Evolutionary conservation across 2,113 vertebrate genomes (phyloP), one percentile per base, ranked within the genome.

Genomic region (Typhlomys cinereus): DNA sequence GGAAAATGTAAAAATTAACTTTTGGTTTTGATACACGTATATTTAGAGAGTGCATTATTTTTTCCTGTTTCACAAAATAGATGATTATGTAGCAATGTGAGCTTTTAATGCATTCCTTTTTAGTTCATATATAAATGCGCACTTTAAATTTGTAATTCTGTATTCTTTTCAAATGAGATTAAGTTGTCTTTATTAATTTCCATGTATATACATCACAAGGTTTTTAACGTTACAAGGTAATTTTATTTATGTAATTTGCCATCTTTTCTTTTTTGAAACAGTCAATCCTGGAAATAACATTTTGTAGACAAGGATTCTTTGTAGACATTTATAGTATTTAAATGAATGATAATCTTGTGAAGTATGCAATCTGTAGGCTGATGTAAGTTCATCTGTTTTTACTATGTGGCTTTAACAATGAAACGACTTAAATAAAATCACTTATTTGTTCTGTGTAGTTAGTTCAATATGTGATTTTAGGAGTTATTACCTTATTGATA

Each of bases 1-100:
- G 98, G 83, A 88, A 99, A 97, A 94, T 98, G 95, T 95, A 97
- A 98, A 97, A 97, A 96, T 93, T 91, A 88, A 92, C 21, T 9
- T 80, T 84, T 95, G 44, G 9, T 0, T 80, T n/a, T 88, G 50
- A 85, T 92, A 84, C 23, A 86, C 9, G 39, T 6, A 52, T 94
- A 66, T 85, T 66, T 36, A 69, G 84, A 89, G 80, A 90, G 88
- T 92, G 50, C 41, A n/a, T 94, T n/a, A 14, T 88, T 91, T 93
- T 95, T 94, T 84, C 67, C 95, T 52, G 41, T 90, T 94, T 84
- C 66, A 64, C 76, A 93, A 57, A 54, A 15, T 62, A 69, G 27
- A 88, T 94, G 70, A 41, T 41, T 96, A 15, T 90, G 78, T 97
- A 31, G 8, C n/a, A 96, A 57, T 57, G 34, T 7, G 73, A 62